A percentile compares a stretch with the other conserved stretches of the same genome.
Evolutionary conservation across 2,113 vertebrate species (phyloP).

Genomic region (Erythrocercus mccallii): DNA sequence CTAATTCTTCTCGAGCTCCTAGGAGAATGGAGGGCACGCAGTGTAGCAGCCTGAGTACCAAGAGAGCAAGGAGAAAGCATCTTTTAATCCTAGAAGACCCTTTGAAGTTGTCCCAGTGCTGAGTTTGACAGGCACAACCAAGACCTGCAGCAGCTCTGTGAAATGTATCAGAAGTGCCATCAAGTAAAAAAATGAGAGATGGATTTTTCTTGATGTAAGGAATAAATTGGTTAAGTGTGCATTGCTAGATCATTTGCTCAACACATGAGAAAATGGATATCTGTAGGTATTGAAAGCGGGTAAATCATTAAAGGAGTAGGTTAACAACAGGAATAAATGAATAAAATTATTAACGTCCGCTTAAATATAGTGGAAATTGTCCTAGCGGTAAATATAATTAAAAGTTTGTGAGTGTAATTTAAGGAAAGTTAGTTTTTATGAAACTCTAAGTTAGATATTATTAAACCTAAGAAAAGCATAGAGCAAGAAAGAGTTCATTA

Average conservation of each 20-base stretch:
- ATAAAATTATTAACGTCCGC: neutral
- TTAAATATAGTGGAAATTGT: neutral
- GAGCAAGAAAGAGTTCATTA: neutral
- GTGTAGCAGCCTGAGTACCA: neutral
- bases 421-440: neutral
- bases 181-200: neutral
- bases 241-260: neutral
- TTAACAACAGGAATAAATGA: neutral
- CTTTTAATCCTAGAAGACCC: neutral
- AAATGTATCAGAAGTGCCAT: neutral
- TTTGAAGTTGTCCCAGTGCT: neutral
- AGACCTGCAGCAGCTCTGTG: neutral
- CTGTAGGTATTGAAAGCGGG: neutral
- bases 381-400: neutral
- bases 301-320: neutral
- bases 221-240: neutral
- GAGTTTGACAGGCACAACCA: neutral
- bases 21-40: accelerated
- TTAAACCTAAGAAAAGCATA: neutral
- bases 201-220: neutral
- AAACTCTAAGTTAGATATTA: neutral
- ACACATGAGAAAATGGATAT: neutral
- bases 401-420: neutral
- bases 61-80: neutral
- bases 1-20: neutral